Base-by-base conservation (phyloP, 2,113 vertebrate species). In the Ahaetulla prasina region DNA sequence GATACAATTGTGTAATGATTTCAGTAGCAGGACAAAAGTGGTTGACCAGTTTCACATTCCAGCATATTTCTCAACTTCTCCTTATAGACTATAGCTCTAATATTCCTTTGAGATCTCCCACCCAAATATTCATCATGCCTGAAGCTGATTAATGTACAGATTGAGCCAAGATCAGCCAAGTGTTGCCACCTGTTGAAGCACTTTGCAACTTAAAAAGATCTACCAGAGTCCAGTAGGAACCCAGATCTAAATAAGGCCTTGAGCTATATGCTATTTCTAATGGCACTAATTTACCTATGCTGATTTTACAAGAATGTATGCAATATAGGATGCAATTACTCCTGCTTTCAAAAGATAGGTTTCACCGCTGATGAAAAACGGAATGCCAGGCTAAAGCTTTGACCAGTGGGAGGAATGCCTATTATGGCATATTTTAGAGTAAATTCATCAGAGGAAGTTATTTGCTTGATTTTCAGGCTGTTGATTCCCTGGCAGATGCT, bases 391-490 rank as follows among this genome's bases (percentile, higher is more conserved):
- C 14, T 1, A 1, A 68, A 53, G 27, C 0, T 68, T 45, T 52
- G 1, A 88, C 47, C 90, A 68, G 18, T 91, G 4, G 27, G 88
- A 49, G 92, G 85, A 43, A 93, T 88, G 49, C 0, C 18, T 74
- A 45, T 50, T 88, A 55, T 53, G 88, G 45, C 9, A 92, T 90
- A 27, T 30, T 55, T 18, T 20, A 91, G 20, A 92, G 88, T 89
- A 54, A 89, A 90, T 2, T 60, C 27, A 88, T 92, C 49, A n/a
- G 8, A 90, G n/a, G 84, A 87, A 93, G 55, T 57, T 0, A 0
- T 30, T 92, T 94, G 25, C 50, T 52, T 90, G 84, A 87, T 3
- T 7, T 94, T 95, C 90, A 91, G 47, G 3, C 84, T 92, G 54
- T 94, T 92, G 91, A 50, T 68, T 89, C 91, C 50, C 60, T 80